These are phyloP conservation scores for Hecatera dysodea DNA, from an alignment of 2,888 invertebrate species.

Conservation along the genomic window DNA sequence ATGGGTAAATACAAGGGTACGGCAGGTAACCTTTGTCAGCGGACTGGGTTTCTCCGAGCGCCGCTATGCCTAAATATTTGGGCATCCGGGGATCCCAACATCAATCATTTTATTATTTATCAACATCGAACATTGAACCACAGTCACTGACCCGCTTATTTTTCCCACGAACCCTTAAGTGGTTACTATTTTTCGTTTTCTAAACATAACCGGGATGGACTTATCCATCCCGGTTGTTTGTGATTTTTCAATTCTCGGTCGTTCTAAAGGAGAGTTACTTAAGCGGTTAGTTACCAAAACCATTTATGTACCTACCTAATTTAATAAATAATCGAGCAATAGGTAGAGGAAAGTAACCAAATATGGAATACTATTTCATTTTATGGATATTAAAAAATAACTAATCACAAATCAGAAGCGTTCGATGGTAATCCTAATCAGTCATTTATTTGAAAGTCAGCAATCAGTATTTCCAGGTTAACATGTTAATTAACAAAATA, in stretches of 20 bases:
- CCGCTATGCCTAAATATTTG: slow-evolving; percentile 6
- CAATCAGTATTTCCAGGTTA: too few species aligned
- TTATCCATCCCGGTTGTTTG: background rate
- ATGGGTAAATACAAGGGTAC: slow-evolving; percentile 2
- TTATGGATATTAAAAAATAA: too few species aligned
- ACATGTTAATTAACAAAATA: too few species aligned
- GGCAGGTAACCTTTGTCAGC: slow-evolving; percentile 22
- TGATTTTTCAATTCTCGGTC: background rate
- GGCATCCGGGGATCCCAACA: background rate
- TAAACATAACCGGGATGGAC: too few species aligned
- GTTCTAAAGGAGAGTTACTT: slow-evolving; percentile 1
- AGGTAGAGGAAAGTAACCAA: too few species aligned
- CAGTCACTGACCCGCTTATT: background rate
- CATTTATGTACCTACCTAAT: background rate
- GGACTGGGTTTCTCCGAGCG: slow-evolving; percentile 25
- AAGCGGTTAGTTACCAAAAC: background rate
- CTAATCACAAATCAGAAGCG: too few species aligned
- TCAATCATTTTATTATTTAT: background rate
- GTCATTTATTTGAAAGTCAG: too few species aligned
- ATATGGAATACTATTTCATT: too few species aligned
- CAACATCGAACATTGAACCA: background rate
- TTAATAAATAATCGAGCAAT: background rate
- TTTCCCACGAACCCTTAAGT: background rate
- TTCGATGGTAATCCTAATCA: too few species aligned
- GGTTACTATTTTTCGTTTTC: background rate